Evolutionary conservation across 2,888 invertebrate genomes (phyloP).

Genomic region (Selenia dentaria): DNA sequence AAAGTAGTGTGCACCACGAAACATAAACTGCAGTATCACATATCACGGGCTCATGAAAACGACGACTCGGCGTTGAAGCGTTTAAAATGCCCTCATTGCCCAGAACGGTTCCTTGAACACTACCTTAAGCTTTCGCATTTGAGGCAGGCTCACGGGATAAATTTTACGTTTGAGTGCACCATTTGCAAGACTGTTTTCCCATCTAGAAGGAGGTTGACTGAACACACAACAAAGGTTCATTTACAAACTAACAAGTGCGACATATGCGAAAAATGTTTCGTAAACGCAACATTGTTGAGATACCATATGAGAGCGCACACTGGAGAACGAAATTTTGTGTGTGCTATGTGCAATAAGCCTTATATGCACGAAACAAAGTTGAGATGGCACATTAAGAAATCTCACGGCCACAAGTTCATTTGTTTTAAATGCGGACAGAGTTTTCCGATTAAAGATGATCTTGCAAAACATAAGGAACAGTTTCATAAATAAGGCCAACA

Average conservation of each 20-base stretch:
- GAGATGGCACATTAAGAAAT: background rate
- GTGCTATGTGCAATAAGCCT: slow-evolving; percentile 36
- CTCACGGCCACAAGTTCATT: background rate
- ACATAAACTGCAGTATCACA: background rate
- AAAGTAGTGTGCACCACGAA: background rate
- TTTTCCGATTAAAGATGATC: background rate
- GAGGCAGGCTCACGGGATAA: background rate
- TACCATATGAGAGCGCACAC: background rate
- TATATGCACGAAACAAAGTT: slow-evolving; percentile 13
- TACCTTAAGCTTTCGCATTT: slow-evolving; percentile 2
- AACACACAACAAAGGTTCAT: background rate
- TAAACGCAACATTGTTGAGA: background rate
- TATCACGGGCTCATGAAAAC: background rate
- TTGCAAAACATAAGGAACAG: background rate
- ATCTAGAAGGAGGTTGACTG: background rate
- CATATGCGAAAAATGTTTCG: background rate
- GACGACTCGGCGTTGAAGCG: background rate
- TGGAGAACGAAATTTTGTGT: background rate
- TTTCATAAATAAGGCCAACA: too few relatives aligned
- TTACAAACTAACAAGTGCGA: background rate
- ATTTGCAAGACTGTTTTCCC: background rate
- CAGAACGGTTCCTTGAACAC: background rate
- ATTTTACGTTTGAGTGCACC: background rate
- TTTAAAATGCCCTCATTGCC: background rate
- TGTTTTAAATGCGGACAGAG: background rate